Evolutionary conservation across 1,140 invertebrate species (phyloP).

Genomic region (Drosophila littoralis): DNA sequence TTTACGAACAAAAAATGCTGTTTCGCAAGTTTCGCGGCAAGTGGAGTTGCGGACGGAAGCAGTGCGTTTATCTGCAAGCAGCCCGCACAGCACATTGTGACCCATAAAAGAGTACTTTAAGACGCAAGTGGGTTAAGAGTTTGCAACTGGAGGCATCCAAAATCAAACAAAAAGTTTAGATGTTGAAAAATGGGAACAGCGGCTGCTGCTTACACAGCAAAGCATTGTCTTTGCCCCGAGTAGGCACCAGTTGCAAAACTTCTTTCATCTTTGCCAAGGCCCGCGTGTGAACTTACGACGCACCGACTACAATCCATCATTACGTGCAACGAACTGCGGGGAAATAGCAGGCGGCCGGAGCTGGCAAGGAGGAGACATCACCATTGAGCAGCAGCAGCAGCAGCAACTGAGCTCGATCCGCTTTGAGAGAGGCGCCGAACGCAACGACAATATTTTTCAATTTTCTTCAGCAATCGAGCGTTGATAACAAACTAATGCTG

Average conservation of each 20-base stretch:
- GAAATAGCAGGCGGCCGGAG: constrained; percentile 1
- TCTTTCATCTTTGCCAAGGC: constrained; percentile 54
- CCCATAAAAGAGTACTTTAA: constrained; percentile 47
- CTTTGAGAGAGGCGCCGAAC: constrained; percentile 33
- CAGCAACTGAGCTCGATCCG: constrained; percentile 35
- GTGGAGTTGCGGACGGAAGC: constrained; percentile 45
- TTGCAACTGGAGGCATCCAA: constrained; percentile 50
- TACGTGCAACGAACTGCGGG: constrained; percentile 39
- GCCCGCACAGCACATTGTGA: constrained; percentile 41
- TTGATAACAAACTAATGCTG: constrained; percentile 80
- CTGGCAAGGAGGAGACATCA: constrained; percentile 1
- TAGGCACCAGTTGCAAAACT: constrained; percentile 68
- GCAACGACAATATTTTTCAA: constrained; percentile 79
- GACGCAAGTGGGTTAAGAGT: background rate
- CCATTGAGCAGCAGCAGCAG: constrained; percentile 22
- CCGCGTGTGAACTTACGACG: constrained; percentile 70
- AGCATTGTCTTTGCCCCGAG: constrained; percentile 47
- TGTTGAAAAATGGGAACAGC: constrained; percentile 54
- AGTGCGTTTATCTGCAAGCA: constrained; percentile 57
- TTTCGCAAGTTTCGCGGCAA: constrained; percentile 38
- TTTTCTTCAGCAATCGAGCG: constrained; percentile 79
- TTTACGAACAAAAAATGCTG: constrained; percentile 29
- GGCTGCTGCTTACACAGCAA: constrained; percentile 24
- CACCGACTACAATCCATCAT: constrained; percentile 75
- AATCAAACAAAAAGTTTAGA: constrained; percentile 75